phyloP scores from a whole-genome alignment of 2,113 vertebrate species.

The Pseudorhombus dupliciocellatus region DNA sequence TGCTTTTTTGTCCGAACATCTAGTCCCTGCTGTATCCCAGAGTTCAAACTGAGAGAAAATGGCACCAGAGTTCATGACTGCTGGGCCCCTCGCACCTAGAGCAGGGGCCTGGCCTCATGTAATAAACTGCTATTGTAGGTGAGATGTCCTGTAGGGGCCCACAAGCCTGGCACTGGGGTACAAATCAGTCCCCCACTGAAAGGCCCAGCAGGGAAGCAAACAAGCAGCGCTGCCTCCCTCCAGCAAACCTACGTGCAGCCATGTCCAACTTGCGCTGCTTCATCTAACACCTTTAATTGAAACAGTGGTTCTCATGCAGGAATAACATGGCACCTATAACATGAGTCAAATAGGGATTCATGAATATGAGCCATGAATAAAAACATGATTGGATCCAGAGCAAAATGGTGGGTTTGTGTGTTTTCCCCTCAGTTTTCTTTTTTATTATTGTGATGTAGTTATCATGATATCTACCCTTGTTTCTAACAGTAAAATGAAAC shows the following conservation, averaged over 20 bases:
- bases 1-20: background rate
- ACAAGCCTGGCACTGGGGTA: slow-evolving; percentile 65
- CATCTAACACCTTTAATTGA: slow-evolving; percentile 70
- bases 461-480: too few species aligned
- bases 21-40: background rate
- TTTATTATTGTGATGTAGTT: too few species aligned
- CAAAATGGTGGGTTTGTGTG: too few species aligned
- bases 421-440: too few species aligned
- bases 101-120: slow-evolving; percentile 51
- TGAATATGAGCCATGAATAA: too few species aligned
- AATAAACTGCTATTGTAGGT: slow-evolving; percentile 67
- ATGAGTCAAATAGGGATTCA: background rate
- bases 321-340: slow-evolving; percentile 21
- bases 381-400: too few species aligned
- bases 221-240: slow-evolving; percentile 32
- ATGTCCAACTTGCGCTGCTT: slow-evolving; percentile 33
- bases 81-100: slow-evolving; percentile 51
- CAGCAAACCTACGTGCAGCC: slow-evolving; percentile 30
- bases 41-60: background rate
- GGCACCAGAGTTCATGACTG: slow-evolving; percentile 6
- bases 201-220: slow-evolving; percentile 40
- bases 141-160: slow-evolving; percentile 68
- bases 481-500: too few species aligned
- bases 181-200: slow-evolving; percentile 55
- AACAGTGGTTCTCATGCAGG: slow-evolving; percentile 46